Percentiles rank a stretch among this genome's conserved stretches.
These are phyloP conservation scores for Cranoglanis bouderius DNA, from an alignment of 2,113 vertebrate genomes.

Conservation along the genomic window DNA sequence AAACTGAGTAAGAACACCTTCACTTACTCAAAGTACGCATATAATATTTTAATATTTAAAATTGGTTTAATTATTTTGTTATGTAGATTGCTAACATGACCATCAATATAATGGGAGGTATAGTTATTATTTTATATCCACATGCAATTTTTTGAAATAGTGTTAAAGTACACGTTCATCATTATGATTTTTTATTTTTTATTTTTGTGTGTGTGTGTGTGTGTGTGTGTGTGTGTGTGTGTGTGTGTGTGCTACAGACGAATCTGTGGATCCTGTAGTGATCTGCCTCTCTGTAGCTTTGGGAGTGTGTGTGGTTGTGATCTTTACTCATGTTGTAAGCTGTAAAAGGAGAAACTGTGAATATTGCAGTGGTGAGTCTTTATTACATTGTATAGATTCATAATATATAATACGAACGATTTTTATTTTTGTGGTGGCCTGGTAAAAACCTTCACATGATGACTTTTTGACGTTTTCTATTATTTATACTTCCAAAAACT, in stretches of 20 bases:
- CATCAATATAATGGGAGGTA: neutral
- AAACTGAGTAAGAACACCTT: neutral
- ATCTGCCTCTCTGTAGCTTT: neutral
- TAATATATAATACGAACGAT: neutral
- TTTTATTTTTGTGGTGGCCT: neutral
- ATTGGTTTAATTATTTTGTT: neutral
- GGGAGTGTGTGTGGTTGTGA: slow-evolving; percentile 18
- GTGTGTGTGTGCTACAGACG: neutral
- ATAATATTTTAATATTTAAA: neutral
- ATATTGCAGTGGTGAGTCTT: neutral
- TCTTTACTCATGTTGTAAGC: neutral
- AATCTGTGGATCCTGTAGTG: neutral
- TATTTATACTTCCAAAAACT: neutral
- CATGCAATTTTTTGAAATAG: no score
- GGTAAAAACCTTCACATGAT: no score
- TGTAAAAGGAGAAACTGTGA: neutral
- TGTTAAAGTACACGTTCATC: neutral
- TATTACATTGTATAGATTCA: neutral
- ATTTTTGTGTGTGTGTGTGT: no score
- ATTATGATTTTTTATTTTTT: neutral
- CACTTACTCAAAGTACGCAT: slow-evolving; percentile 4
- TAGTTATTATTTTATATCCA: neutral
- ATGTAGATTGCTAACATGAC: neutral
- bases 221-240: no score
- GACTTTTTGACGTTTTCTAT: neutral